Percentiles rank a stretch among this genome's conserved stretches.
phyloP scores from a whole-genome alignment of 1,140 invertebrate species.

The Drosophila paulistorum region DNA sequence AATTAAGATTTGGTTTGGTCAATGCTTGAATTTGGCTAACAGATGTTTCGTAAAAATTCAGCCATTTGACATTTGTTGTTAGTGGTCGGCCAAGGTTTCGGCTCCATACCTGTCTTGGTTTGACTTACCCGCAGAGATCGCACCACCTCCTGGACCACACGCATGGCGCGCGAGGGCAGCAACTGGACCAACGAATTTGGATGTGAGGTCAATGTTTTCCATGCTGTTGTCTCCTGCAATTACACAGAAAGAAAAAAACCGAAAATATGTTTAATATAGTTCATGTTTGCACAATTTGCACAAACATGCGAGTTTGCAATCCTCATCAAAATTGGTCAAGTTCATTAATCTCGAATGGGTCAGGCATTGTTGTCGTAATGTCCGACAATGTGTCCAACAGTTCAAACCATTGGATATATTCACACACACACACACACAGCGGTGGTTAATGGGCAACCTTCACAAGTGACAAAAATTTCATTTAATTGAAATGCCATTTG shows the following conservation, averaged over 20 bases:
- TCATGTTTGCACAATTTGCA: slow-evolving; percentile 42
- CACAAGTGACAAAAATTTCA: slow-evolving; percentile 56
- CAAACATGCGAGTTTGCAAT: slow-evolving; percentile 49
- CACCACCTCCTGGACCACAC: slow-evolving; percentile 82
- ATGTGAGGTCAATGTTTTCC: slow-evolving; percentile 82
- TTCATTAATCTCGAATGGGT: slow-evolving; percentile 41
- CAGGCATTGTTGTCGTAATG: slow-evolving; percentile 39
- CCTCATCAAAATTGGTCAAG: slow-evolving; percentile 35
- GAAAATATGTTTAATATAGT: background rate
- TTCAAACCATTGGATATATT: slow-evolving; percentile 37
- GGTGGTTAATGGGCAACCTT: slow-evolving; percentile 65
- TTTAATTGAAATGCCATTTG: slow-evolving; percentile 79
- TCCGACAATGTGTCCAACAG: slow-evolving; percentile 25
- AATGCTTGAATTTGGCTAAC: background rate
- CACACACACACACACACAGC: slow-evolving; percentile 25
- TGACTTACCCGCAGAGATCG: slow-evolving; percentile 76
- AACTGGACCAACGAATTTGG: slow-evolving; percentile 80
- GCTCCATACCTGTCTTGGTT: background rate
- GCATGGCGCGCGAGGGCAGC: slow-evolving; percentile 80
- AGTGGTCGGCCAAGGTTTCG: slow-evolving; percentile 27
- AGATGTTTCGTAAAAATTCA: slow-evolving; percentile 13
- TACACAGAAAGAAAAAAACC: slow-evolving; percentile 22
- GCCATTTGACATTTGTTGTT: slow-evolving; percentile 19
- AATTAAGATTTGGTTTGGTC: slow-evolving; percentile 46
- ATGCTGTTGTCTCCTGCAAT: slow-evolving; percentile 80